Evolutionary conservation across 2,113 vertebrate species (phyloP).

Genomic region (Tautogolabrus adspersus): DNA sequence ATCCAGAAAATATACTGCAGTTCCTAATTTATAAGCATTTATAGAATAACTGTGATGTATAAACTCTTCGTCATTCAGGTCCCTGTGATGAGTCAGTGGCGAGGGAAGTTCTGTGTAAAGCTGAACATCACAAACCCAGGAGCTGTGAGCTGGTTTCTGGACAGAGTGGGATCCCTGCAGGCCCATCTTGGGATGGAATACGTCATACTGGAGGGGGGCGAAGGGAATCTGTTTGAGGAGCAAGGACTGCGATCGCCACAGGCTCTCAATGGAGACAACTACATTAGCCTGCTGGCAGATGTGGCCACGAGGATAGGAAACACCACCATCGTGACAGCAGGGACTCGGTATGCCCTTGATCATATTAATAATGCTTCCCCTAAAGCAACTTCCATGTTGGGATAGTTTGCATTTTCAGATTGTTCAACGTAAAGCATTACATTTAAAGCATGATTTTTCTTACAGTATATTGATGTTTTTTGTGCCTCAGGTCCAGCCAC

Average conservation of each 20-base stretch:
- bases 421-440: too few species aligned
- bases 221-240: constrained; percentile 85
- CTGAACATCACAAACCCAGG: constrained; percentile 88
- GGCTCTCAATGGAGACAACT: constrained; percentile 80
- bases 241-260: constrained; percentile 72
- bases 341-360: constrained; percentile 81
- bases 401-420: too few species aligned
- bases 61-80: constrained; percentile 69
- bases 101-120: constrained; percentile 86
- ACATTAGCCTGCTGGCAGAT: constrained; percentile 79
- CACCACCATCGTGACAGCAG: constrained; percentile 84
- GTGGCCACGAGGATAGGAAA: constrained; percentile 85
- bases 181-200: constrained; percentile 85
- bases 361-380: too few species aligned
- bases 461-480: neutral
- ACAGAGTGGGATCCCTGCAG: constrained; percentile 80
- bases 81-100: constrained; percentile 88
- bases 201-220: constrained; percentile 84
- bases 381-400: too few species aligned
- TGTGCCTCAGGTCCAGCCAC: constrained; percentile 83
- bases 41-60: neutral
- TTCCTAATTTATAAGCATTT: neutral
- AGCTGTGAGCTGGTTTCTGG: constrained; percentile 88
- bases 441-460: too few species aligned
- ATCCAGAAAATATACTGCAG: neutral